Conservation (phyloP, 2,113 vertebrate species). For the Myiozetetes cayanensis region DNA sequence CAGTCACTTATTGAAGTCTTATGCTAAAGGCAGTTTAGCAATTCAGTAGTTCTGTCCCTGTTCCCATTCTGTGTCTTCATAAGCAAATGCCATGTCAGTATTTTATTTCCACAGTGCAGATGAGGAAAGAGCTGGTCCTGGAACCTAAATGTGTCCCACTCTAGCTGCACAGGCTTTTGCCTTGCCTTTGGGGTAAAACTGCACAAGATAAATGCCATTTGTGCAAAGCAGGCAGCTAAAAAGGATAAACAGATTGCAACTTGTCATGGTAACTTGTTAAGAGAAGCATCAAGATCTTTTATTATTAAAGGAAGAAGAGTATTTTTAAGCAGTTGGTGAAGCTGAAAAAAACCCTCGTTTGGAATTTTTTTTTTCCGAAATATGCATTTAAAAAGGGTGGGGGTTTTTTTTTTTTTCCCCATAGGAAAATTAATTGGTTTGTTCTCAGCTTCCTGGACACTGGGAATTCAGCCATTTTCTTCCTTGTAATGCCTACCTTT, state of each 20-base stretch:
- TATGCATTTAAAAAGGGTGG: neutral
- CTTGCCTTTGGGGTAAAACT: neutral
- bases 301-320: neutral
- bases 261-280: neutral
- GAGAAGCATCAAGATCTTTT: neutral
- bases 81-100: neutral
- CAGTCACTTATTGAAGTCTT: neutral
- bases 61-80: neutral
- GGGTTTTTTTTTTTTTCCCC: neutral
- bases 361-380: constrained; percentile 2
- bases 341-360: neutral
- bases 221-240: neutral
- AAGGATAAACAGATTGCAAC: neutral
- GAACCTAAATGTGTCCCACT: neutral
- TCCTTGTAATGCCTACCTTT: neutral
- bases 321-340: constrained; percentile 17
- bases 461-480: neutral
- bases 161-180: neutral
- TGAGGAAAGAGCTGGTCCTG: neutral
- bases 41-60: neutral
- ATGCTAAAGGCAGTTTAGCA: neutral
- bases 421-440: neutral
- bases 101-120: neutral
- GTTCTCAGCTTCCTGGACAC: neutral
- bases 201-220: neutral